Evolutionary conservation across 2,888 invertebrate species (phyloP), one percentile per base, ranked within the genome.

Genomic region (Lepidocyrtoides sp.): DNA sequence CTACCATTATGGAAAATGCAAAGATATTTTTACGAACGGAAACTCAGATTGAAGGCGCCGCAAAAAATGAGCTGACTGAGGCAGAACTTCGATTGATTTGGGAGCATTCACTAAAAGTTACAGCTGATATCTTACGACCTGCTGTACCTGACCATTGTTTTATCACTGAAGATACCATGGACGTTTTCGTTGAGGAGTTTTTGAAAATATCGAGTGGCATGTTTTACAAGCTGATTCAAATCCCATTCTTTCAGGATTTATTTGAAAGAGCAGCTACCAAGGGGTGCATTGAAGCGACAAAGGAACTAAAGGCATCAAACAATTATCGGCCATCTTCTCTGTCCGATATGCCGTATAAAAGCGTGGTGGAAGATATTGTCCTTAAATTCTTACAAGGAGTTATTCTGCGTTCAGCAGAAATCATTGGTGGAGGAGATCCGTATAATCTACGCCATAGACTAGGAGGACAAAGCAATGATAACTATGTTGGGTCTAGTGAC

Each of bases 391-490:
- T 94, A 20, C 89, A 93, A 51, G 93, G 92, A 12, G 86, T 91
- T 5, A 63, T 93, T 26, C 8, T 63, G 17, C 91, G 91, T n/a
- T 92, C 94, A 41, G 94, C 92, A 17, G 44, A 91, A 32, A 51
- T 93, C 2, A 79, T 94, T 66, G 93, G 92, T 5, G 66, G 83
- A 10, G 91, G 93, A 3, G 93, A 93, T 90, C 94, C 94, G 12
- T 93, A 63, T 17, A 66, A 89, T 36, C 32, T 93, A n/a, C 88
- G 92, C 14, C 29, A 36, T 14, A 8, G n/a, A 17, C n/a, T 36
- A 4, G 69, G 48, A 14, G 51, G 79, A 12, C 72, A 44, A 10
- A 26, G 36, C n/a, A 60, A 54, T 54, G 17, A 57, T 14, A 81
- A 85, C 8, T 41, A 23, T 20, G 8, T 5, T 8, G 20, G 57